A percentile compares a stretch with the other conserved stretches of the same genome.
Conservation (phyloP, 2,797 vertebrate genomes). For the Sebastes reedi region DNA sequence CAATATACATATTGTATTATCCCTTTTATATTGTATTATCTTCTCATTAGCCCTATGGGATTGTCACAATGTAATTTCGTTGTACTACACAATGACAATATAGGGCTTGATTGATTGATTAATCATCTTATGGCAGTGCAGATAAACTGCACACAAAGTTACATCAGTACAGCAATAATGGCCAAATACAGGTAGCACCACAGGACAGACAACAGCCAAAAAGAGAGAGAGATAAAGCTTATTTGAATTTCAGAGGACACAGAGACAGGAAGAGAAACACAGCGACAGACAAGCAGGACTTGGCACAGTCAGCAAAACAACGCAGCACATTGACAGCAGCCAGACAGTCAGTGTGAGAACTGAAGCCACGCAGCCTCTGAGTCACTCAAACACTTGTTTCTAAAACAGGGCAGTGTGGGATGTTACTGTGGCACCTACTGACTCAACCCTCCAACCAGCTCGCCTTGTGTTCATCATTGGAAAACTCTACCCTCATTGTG, state of each 20-base stretch:
- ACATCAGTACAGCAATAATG: background rate
- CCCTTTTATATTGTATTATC: too few relatives aligned
- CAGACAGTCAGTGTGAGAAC: constrained; percentile 20
- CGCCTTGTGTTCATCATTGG: background rate
- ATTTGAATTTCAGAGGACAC: background rate
- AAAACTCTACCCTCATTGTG: background rate
- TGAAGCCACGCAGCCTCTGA: constrained; percentile 4
- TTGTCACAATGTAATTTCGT: too few relatives aligned
- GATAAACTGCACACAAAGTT: constrained; percentile 13
- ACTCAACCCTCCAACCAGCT: background rate
- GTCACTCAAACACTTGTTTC: constrained; percentile 10
- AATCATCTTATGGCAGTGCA: constrained; percentile 16
- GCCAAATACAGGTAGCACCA: constrained; percentile 5
- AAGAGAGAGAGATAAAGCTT: background rate
- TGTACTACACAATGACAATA: too few relatives aligned
- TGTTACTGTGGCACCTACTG: background rate
- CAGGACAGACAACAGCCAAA: background rate
- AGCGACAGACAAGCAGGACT: background rate
- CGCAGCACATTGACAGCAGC: constrained; percentile 1
- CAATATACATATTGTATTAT: background rate
- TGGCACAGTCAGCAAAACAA: constrained; percentile 20
- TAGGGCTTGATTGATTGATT: too few relatives aligned
- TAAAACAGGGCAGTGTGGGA: constrained; percentile 11
- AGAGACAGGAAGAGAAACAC: background rate
- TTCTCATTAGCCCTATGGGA: too few relatives aligned